Evolutionary conservation across 1,140 invertebrate species (phyloP), one percentile per base, ranked within the genome.

Genomic region (Cydia fagiglandana): DNA sequence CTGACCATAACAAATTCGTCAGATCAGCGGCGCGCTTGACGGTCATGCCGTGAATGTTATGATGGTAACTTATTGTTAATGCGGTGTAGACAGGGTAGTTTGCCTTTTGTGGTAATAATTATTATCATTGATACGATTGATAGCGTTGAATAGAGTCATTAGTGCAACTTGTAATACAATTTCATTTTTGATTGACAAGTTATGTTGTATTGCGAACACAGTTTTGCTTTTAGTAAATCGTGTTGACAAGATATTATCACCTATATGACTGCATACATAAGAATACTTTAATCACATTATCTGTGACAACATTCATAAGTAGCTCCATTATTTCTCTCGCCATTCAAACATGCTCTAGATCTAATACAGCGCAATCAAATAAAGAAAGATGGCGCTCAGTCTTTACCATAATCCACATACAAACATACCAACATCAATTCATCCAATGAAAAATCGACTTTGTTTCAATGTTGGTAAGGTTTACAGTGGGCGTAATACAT

Each of bases 1-100:
- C 81, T 80, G 82, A 92, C 90, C 89, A 89, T 92, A 89, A 91
- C 89, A 89, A 91, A 92, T 91, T 89, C 87, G 88, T 87, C 87
- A 88, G 84, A 91, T 88, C 89, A 90, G 88, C 85, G 84, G 81
- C 83, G 61, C 79, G 83, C 82, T 85, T 82, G 84, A 84, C 84
- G 86, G 83, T 81, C 83, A 86, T 83, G 86, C 81, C 86, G 81
- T 88, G 88, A 88, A 87, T 90, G 87, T 87, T 89, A 79, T 84
- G 83, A 86, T 84, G 77, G 77, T 83, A 79, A 79, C 82, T 80
- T 83, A 84, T 87, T 86, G 82, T 86, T 86, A 82, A 81, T 83
- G 78, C 85, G 77, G 77, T 70, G 77, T 30, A 34, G 64, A 68
- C 64, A 50, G 75, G 41, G 73, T 77, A 66, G 76, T 77, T 74